Percentiles rank a stretch among this genome's conserved stretches.
phyloP scores from a whole-genome alignment of 2,888 invertebrate species.

The Hirtodrosophila duncani region DNA sequence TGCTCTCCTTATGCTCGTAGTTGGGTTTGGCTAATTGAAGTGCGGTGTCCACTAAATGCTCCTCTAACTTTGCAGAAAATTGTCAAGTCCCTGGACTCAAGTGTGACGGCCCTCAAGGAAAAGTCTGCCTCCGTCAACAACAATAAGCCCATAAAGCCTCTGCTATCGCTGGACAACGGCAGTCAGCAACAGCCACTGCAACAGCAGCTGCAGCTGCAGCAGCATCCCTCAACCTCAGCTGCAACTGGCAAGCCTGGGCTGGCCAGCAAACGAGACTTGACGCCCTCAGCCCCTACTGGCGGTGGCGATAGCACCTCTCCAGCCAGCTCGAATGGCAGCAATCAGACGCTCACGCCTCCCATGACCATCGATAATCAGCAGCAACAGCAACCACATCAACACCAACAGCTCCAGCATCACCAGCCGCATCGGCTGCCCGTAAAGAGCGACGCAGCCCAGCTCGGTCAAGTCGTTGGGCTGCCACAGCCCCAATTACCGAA shows the following conservation, averaged over 20 bases:
- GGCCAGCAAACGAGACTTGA: constrained; percentile 63
- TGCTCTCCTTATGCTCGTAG: neutral
- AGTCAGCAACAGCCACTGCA: constrained; percentile 29
- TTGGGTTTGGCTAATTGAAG: constrained; percentile 8
- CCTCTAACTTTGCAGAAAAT: constrained; percentile 77
- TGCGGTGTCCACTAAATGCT: neutral
- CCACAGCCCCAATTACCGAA: constrained; percentile 46
- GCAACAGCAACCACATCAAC: constrained; percentile 22
- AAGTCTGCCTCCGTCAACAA: constrained; percentile 74
- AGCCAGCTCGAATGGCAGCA: constrained; percentile 76
- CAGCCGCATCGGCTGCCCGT: no score
- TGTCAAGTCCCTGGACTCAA: constrained; percentile 77
- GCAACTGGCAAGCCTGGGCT: constrained; percentile 22
- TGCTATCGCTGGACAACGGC: constrained; percentile 76
- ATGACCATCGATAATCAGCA: constrained; percentile 75
- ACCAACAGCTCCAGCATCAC: constrained; percentile 7
- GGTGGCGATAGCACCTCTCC: constrained; percentile 63
- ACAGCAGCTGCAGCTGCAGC: constrained; percentile 29
- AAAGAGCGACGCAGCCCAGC: no score
- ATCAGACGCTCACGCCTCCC: constrained; percentile 75
- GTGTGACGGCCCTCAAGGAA: constrained; percentile 57
- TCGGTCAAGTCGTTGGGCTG: constrained; percentile 26
- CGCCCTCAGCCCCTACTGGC: constrained; percentile 45
- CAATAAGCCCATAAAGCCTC: constrained; percentile 76
- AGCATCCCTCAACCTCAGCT: constrained; percentile 6